Evolutionary conservation across 2,888 invertebrate species (phyloP), one percentile per base, ranked within the genome.

Genomic region (Charanyca ferruginea): DNA sequence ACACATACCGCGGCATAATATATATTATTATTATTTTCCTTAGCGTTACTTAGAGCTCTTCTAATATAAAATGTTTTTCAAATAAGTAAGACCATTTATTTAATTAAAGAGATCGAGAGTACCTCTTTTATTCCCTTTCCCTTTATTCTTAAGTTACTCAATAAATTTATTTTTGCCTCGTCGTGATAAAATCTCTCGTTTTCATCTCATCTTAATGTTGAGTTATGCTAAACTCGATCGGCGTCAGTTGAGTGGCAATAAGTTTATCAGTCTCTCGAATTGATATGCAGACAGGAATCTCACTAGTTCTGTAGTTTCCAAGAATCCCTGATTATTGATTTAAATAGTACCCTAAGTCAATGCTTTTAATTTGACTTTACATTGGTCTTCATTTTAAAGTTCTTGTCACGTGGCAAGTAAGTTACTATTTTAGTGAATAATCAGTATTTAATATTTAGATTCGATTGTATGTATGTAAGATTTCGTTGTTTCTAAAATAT

Each of bases 261-360:
- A 55, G 1, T 32, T 41, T 25, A 13, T 45, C 51, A 28, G 54
- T 51, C 13, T 13, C 20, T 45, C 18, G 2, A 55, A 57, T 73
- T 57, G 16, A 20, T 42, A 57, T 70, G 49, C 51, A 41, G 45
- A 70, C 45, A 47, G 35, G 25, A 13, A 23, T 23, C 41, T 55
- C 20, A 22, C 16, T 9, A 47, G 41, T 28, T 66, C 5, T 45
- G 2, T 32, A 41, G n/a, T 41, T 51, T 51, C 25, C 45, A 42
- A 47, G 8, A 1, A 42, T 25, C 7, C 41, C 13, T 44, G 5
- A 38, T 18, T 18, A 42, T 42, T 42, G 42, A n/a, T n/a, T 38
- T 16, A 38, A 38, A 38, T 16, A 38, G 38, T 16, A 38, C 38
- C 38, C 38, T 38, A 16, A 38, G 13, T 38, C 38, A 38, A 38